Conservation (phyloP, 2,888 invertebrate species). For the Hyalella azteca region DNA sequence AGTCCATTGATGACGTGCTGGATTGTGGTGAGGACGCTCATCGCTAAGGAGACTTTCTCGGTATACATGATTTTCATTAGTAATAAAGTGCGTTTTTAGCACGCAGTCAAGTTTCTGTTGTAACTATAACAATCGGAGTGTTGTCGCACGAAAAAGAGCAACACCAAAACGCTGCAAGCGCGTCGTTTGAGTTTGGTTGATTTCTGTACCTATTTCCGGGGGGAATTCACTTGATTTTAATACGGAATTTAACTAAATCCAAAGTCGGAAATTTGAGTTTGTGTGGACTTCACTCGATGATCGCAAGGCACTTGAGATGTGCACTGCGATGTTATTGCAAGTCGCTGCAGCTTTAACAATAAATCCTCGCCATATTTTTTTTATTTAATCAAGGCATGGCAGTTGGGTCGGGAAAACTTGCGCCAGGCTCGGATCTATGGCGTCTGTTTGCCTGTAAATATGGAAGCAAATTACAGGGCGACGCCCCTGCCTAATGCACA, state of each 20-base stretch:
- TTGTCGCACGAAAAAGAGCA: too few species aligned
- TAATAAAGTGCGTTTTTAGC: too few species aligned
- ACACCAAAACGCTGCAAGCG: too few species aligned
- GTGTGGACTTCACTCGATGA: neutral
- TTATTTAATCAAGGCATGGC: neutral
- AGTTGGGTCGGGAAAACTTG: neutral
- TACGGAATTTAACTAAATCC: too few species aligned
- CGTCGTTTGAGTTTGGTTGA: too few species aligned
- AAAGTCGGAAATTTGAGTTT: too few species aligned
- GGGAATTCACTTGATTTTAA: too few species aligned
- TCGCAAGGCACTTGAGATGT: neutral
- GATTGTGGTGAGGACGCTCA: neutral
- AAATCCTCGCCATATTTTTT: neutral
- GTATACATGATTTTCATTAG: too few species aligned
- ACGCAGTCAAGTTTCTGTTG: too few species aligned
- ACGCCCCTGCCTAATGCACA: neutral
- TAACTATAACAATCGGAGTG: too few species aligned
- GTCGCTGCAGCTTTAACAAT: neutral
- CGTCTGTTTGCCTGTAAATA: neutral
- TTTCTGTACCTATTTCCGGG: too few species aligned
- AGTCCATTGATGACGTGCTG: neutral
- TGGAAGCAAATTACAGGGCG: conserved; percentile 6
- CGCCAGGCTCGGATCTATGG: neutral
- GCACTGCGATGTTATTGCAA: neutral
- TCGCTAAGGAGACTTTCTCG: too few species aligned